Base-by-base conservation (phyloP, 2,797 vertebrate genomes). In the Taenioides sp. region DNA sequence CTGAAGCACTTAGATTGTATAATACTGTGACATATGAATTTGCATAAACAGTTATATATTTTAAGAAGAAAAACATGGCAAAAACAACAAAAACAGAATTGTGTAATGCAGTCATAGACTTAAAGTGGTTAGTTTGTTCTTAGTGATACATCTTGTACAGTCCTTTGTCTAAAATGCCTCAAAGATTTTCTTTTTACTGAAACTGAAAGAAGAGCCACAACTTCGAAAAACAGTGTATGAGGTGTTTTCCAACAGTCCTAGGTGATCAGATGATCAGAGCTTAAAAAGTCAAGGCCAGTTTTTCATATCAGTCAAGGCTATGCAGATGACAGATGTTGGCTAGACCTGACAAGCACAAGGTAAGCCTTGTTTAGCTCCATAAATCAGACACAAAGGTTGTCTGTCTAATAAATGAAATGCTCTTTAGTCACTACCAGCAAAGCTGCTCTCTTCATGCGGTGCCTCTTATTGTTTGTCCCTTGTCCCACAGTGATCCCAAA, bases 1-100 rank as follows among this genome's bases (percentile, higher is more conserved):
- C 85, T 86, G 80, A 92, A 94, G 92, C 93, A 94, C 93, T 94
- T 94, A 92, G 89, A 94, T 92, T 94, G 92, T 94, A 93, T 85
- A 93, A 92, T 93, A 93, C 92, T 93, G 93, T 94, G 93, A 94
- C 84, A 93, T 92, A 92, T 83, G 81, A 88, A 91, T 94, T 92
- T 93, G 88, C 91, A 93, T 92, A 94, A 91, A 47, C 43, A 82
- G 91, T 92, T 88, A 90, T 94, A 92, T 94, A 92, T 94, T 94
- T 94, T 94, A 87, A 87, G 88, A 91, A 89, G 58, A 92, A 93
- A 93, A 88, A 83, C 47, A 67, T 84, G 87, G 82, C 84, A 90
- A 87, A 90, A 91, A 90, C 62, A 72, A 81, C 18, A 83, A 86
- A 80, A 85, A 84, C 20, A 78, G 77, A 84, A 18, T 75, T 76